Evolutionary conservation across 2,797 vertebrate genomes (phyloP), one percentile per base, ranked within the genome.

Genomic region (Poliocrania exsul): DNA sequence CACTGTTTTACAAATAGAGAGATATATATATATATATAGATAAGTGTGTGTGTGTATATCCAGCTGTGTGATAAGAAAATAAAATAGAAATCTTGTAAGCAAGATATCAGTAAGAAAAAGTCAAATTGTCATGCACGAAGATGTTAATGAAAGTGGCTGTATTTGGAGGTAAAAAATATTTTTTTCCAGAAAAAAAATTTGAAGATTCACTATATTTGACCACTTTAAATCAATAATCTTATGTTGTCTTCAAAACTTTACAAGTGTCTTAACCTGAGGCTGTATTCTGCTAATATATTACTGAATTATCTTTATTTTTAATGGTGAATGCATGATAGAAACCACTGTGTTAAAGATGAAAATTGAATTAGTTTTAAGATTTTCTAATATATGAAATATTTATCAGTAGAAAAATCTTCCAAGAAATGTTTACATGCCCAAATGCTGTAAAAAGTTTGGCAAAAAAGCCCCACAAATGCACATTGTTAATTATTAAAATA

Each of bases 401-500:
- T 81, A 51, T 61, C 25, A 46, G 33, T 58, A 81, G 56, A 78
- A 83, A 62, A 88, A 46, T 81, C 42, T 92, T 54, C 10, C n/a
- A 86, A 84, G 19, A 81, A 88, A 70, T 14, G 25, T 40, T 80
- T 82, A 73, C 26, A 46, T 72, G 65, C 2, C 10, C 35, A 86
- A 53, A 31, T 47, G 9, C 23, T 37, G 14, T 88, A 70, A 88
- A 74, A 86, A 46, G 13, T 65, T 90, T 70, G 58, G 56, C 65
- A 73, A 67, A 61, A 67, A 81, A 56, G 3, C 40, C 40, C 29
- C 25, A 58, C 46, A 82, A 72, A 78, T 72, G 54, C 24, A 57
- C 15, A n/a, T 70, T 56, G 71, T 86, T 51, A 69, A 93, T 91
- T 82, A 65, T 88, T 92, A 71, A 92, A 44, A 69, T 53, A 20